Conservation (phyloP, 2,888 invertebrate species). For the Xanthia togata region DNA sequence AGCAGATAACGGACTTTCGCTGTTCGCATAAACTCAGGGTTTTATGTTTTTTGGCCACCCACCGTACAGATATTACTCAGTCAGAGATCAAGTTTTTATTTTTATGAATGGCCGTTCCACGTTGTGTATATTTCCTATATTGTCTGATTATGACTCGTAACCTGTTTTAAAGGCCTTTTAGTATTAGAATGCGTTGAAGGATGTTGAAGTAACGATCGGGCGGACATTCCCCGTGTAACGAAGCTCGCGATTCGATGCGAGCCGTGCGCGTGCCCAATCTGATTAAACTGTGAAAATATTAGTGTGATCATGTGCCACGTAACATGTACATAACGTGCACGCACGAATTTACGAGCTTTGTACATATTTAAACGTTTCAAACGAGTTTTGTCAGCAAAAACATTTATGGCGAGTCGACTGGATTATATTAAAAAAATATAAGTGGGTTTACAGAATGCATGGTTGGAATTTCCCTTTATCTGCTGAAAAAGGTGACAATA, state of each 20-base stretch:
- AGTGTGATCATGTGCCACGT: conserved; percentile 71
- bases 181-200: conserved; percentile 62
- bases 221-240: conserved; percentile 63
- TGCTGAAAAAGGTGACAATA: conserved; percentile 3
- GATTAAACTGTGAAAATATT: conserved; percentile 87
- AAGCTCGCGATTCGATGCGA: conserved; percentile 65
- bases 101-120: conserved; percentile 59
- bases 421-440: conserved; percentile 9
- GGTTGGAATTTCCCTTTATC: background rate
- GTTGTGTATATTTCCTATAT: conserved; percentile 51
- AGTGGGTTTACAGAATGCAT: conserved; percentile 4
- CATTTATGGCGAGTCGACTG: conserved; percentile 29
- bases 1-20: conserved; percentile 29
- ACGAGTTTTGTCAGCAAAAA: conserved; percentile 61
- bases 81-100: conserved; percentile 50
- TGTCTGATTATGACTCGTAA: conserved; percentile 55
- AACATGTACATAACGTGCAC: conserved; percentile 63
- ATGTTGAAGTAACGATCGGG: conserved; percentile 61
- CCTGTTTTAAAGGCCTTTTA: conserved; percentile 57
- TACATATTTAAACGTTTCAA: conserved; percentile 66
- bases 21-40: conserved; percentile 26
- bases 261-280: conserved; percentile 79
- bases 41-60: conserved; percentile 38
- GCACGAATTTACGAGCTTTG: conserved; percentile 68
- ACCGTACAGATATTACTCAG: conserved; percentile 53